A percentile compares a stretch with the other conserved stretches of the same genome.
Conservation (phyloP, 2,888 invertebrate genomes). For the Lissocephala sabroskyi region DNA sequence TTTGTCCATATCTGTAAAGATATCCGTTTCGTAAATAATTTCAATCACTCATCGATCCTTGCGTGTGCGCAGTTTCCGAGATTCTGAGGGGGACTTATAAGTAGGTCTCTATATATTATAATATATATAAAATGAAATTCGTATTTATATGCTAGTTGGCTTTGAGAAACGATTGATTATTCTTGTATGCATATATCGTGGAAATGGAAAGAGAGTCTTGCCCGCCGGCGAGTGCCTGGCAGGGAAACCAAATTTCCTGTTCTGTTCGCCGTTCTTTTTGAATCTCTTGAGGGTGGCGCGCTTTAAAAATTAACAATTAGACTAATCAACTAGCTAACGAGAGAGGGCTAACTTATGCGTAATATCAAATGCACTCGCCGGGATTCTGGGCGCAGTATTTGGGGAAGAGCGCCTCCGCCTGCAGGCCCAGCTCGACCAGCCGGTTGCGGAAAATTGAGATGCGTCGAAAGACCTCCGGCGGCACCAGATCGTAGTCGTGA, state of each 20-base stretch:
- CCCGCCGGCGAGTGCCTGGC: too few relatives aligned
- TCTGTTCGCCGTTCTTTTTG: constrained; percentile 6
- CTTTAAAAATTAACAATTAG: constrained; percentile 61
- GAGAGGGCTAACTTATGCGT: constrained; percentile 42
- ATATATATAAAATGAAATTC: constrained; percentile 12
- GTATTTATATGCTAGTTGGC: neutral
- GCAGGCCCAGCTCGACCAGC: constrained; percentile 70
- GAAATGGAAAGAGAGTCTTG: neutral
- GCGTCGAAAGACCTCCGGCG: constrained; percentile 70
- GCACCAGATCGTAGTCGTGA: constrained; percentile 69
- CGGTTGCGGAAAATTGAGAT: constrained; percentile 72
- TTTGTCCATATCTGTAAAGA: too few relatives aligned
- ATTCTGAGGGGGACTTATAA: too few relatives aligned
- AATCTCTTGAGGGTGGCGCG: too few relatives aligned
- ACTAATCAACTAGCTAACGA: constrained; percentile 56
- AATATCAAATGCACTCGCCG: constrained; percentile 73
- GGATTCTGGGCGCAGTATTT: constrained; percentile 73
- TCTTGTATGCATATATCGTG: too few relatives aligned
- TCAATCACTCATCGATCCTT: too few relatives aligned
- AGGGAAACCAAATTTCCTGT: too few relatives aligned
- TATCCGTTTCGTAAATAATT: too few relatives aligned
- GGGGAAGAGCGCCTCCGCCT: constrained; percentile 72
- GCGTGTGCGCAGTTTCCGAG: too few relatives aligned
- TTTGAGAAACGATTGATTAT: too few relatives aligned
- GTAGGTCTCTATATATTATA: too few relatives aligned